Conservation (phyloP, 2,797 vertebrate species). For the Chrysocyon brachyurus region DNA sequence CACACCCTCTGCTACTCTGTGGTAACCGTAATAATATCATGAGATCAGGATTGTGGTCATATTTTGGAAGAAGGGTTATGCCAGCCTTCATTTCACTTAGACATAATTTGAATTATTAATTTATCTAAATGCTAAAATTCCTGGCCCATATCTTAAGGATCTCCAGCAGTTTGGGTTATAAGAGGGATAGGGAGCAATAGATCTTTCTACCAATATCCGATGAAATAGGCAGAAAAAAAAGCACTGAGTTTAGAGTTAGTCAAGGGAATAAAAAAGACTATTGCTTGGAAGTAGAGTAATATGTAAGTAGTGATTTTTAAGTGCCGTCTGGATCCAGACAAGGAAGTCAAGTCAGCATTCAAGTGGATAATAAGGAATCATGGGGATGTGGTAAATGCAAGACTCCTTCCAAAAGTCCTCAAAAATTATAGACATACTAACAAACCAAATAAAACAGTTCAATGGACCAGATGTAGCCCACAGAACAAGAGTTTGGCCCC, state of each 20-base stretch:
- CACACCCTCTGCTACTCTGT: not conserved
- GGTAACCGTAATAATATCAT: not conserved
- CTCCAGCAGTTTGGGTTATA: not conserved
- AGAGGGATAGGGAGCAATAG: not conserved
- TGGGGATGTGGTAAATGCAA: not conserved
- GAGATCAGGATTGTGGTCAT: not conserved
- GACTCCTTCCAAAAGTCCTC: not conserved
- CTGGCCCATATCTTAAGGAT: not conserved
- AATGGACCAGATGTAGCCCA: not conserved
- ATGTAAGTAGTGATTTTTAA: not conserved
- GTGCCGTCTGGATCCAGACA: not conserved
- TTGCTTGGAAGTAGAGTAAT: not conserved
- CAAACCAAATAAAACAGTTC: not conserved
- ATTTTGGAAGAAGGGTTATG: not conserved
- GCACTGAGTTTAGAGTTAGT: not conserved
- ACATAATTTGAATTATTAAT: not conserved
- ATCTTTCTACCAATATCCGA: not conserved
- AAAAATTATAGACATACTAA: not conserved
- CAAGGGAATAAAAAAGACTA: not conserved
- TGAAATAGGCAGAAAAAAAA: not conserved
- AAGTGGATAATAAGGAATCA: not conserved
- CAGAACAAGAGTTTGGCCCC: not conserved
- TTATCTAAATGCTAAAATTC: not conserved
- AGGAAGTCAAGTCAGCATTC: not conserved
- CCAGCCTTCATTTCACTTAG: not conserved